phyloP scores from a whole-genome alignment of 1,140 invertebrate species.

The Nephila pilipes region DNA sequence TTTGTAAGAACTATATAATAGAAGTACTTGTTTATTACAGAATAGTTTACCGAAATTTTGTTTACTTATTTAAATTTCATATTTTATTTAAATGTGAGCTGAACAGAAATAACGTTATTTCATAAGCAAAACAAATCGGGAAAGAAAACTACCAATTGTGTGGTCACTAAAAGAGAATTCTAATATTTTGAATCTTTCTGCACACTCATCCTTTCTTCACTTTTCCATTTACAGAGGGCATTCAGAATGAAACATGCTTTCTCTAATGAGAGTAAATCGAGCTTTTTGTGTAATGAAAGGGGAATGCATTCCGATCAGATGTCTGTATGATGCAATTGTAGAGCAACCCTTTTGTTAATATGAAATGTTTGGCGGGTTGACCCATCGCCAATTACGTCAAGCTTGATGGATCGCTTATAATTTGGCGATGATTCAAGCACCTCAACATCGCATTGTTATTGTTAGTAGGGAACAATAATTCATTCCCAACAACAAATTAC shows the following conservation, averaged over 20 bases:
- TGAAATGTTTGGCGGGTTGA: constrained; percentile 42
- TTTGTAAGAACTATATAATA: too few relatives aligned
- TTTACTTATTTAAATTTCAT: too few relatives aligned
- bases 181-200: background rate
- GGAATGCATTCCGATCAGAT: constrained; percentile 17
- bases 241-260: constrained; percentile 20
- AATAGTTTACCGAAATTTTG: too few relatives aligned
- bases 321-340: background rate
- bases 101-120: too few relatives aligned
- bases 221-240: background rate
- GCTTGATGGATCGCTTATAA: constrained; percentile 70
- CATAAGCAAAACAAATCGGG: too few relatives aligned
- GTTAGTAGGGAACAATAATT: constrained; percentile 21
- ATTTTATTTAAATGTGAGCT: too few relatives aligned
- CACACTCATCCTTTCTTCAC: background rate
- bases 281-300: constrained; percentile 10
- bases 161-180: too few relatives aligned
- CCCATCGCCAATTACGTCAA: constrained; percentile 51
- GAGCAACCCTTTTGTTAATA: background rate
- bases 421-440: constrained; percentile 68
- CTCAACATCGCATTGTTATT: constrained; percentile 34
- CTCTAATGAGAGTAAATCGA: constrained; percentile 21
- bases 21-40: too few relatives aligned
- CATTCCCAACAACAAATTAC: constrained; percentile 31
- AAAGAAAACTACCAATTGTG: too few relatives aligned